These are phyloP conservation scores for Asarcornis scutulata DNA, from an alignment of 2,113 vertebrate genomes.

Conservation along the genomic window DNA sequence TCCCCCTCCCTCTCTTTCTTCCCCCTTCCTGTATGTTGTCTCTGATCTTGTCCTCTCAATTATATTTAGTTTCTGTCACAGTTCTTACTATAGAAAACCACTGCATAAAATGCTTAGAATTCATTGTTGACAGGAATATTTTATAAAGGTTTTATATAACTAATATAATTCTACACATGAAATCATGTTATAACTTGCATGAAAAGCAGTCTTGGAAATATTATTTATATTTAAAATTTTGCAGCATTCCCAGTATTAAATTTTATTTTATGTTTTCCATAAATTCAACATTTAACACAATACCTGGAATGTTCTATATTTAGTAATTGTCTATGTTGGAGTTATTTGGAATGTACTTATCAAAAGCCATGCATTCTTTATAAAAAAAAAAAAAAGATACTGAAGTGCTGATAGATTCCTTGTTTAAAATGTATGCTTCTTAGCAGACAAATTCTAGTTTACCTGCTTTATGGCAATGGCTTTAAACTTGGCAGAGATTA, in stretches of 20 bases:
- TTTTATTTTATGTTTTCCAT: background rate
- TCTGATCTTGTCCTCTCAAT: background rate
- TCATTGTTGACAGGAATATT: background rate
- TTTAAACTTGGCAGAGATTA: background rate
- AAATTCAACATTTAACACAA: background rate
- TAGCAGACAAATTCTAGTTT: background rate
- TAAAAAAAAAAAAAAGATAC: background rate
- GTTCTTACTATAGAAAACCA: background rate
- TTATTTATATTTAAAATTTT: background rate
- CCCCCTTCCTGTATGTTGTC: background rate
- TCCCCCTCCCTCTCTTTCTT: no score
- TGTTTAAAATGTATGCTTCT: background rate
- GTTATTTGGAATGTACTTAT: background rate
- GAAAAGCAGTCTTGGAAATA: background rate
- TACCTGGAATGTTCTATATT: background rate
- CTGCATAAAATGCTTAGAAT: background rate
- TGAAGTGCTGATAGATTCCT: background rate
- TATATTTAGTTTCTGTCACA: background rate
- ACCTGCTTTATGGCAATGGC: background rate
- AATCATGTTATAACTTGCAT: background rate
- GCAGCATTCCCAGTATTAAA: background rate
- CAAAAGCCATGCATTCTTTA: background rate
- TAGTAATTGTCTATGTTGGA: background rate
- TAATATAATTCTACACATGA: background rate
- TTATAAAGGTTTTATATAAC: background rate